Evolutionary conservation across 2,113 vertebrate species (phyloP), one percentile per base, ranked within the genome.

Genomic region (Pheucticus melanocephalus): DNA sequence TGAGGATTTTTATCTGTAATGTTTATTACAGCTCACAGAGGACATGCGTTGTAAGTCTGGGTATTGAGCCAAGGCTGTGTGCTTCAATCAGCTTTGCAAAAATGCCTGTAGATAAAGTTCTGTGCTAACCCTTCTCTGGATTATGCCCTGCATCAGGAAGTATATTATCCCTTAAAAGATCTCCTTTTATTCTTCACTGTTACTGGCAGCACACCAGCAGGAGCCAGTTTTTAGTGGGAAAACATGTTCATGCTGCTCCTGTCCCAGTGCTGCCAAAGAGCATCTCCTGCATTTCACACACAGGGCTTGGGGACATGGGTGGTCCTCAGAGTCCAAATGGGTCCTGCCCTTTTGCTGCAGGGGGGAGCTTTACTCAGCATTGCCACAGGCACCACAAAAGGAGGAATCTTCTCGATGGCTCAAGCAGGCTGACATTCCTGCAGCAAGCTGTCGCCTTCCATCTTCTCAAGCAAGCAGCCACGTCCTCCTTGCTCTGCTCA

Each of bases 41-140:
- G 48, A 66, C 70, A 12, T n/a, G 18, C 0, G 1, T 57, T 94
- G 24, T 92, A 93, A 90, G 90, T 87, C 66, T 86, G 78, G 40
- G 18, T 82, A 75, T 30, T 82, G 68, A 94, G 69, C 84, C 89
- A 28, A 59, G 45, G 47, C 51, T 75, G 68, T 40, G 64, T 21
- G 10, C 48, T 40, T 76, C 63, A 95, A 82, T 63, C 84, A 65
- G 86, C 75, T 94, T 92, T 84, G 70, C 65, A 90, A 82, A 90
- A 81, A 24, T 6, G 39, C 79, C 66, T 71, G n/a, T 47, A 53
- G 44, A 69, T 80, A 17, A 85, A 96, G 22, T 50, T 47, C n/a
- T 72, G 11, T 63, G 42, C 75, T 85, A 47, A 61, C 78, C 37
- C 70, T 69, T 69, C 66, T 77, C 68, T 82, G 47, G 39, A 80